Evolutionary conservation across 2,797 vertebrate species (phyloP).

Genomic region (Tympanoctomys barrerae): DNA sequence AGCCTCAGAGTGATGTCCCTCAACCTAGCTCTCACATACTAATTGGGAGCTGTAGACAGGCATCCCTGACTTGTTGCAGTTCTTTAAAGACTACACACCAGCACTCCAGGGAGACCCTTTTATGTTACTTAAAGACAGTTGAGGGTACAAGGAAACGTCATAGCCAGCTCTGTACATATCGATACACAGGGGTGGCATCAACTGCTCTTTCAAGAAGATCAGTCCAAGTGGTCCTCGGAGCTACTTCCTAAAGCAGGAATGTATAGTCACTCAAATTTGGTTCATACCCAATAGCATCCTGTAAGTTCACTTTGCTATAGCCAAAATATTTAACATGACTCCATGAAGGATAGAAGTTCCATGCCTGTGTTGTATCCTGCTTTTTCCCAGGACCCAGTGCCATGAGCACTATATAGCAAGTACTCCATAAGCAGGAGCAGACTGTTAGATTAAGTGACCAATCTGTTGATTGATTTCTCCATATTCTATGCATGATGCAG

Average conservation of each 20-base stretch:
- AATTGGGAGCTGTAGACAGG: background rate
- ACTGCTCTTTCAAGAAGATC: background rate
- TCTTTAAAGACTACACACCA: background rate
- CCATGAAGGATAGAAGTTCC: background rate
- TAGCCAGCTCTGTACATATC: background rate
- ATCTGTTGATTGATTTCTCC: background rate
- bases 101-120: background rate
- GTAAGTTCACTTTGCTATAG: background rate
- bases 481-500: background rate
- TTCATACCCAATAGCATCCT: background rate
- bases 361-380: fast-evolving
- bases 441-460: background rate
- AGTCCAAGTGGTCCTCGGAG: background rate
- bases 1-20: background rate
- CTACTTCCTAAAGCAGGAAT: background rate
- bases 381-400: background rate
- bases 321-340: background rate
- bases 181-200: background rate
- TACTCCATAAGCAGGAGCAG: background rate
- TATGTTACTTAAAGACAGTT: background rate
- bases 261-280: background rate
- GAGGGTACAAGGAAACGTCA: background rate
- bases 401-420: background rate
- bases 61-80: background rate
- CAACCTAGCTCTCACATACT: background rate